Base-by-base conservation (phyloP, 2,888 invertebrate genomes). In the Synanthedon andrenaeformis region DNA sequence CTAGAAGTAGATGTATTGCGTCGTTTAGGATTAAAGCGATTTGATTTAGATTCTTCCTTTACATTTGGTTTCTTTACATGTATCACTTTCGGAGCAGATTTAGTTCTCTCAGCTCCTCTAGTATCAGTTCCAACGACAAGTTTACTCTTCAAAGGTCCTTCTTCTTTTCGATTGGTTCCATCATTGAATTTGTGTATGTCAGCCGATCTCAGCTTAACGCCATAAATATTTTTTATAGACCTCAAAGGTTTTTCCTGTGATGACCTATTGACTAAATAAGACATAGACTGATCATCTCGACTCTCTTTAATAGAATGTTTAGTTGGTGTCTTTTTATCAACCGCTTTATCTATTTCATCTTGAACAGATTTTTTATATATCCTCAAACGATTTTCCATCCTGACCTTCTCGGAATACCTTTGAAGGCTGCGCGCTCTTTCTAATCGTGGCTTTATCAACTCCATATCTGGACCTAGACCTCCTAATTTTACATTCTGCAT, bases 391-490 rank as follows among this genome's bases (percentile, higher is more conserved):
- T 87, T 87, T 65, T 82, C 84, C 80, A 83, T 84, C 60, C 87
- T 72, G 0, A 87, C 82, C 58, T 78, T 84, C 65, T 87, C 87
- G 2, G 87, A 87, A 64, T 87, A 87, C 59, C 87, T 76, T 64
- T 87, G 87, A 28, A 87, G 71, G 53, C 87, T 85, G 59, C 82
- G 72, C 51, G 87, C 86, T 70, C 87, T 74, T 61, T 86, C 85
- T 48, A 86, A 59, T 55, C 84, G 74, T 14, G 87, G 87, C 59
- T 74, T 82, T 12, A 86, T 83, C 51, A 72, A 74, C 58, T 85
- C 83, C 55, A 81, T 60, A 55, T 87, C 87, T 13, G 87, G 84
- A 3, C 87, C 87, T 23, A 87, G 62, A 0, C 87, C 87, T 41
- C 87, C 86, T 10, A 86, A 59, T 58, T 79, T 83, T 1, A 85